Evolutionary conservation across 2,888 invertebrate species (phyloP).

Genomic region (Pecten maximus): DNA sequence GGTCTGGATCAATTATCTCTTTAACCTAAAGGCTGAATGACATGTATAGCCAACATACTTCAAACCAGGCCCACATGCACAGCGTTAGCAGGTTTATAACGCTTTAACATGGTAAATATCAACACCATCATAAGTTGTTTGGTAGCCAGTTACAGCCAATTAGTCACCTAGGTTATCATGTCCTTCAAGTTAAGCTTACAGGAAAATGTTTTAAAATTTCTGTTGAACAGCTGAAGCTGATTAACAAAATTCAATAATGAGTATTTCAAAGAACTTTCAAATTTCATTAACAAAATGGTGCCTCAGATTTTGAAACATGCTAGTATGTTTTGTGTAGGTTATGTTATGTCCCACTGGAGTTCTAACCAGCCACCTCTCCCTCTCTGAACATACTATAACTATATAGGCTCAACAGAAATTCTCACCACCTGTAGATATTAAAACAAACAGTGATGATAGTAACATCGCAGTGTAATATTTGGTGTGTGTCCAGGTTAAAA

Average conservation of each 20-base stretch:
- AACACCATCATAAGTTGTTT: background rate
- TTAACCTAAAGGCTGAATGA: background rate
- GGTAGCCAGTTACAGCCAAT: background rate
- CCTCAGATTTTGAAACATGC: too few relatives aligned
- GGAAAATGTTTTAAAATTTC: background rate
- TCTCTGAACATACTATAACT: too few relatives aligned
- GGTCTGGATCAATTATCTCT: background rate
- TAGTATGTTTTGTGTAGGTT: too few relatives aligned
- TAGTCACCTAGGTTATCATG: background rate
- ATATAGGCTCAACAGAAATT: too few relatives aligned
- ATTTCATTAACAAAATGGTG: background rate
- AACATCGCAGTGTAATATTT: too few relatives aligned
- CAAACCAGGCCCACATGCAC: background rate
- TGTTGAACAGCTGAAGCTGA: background rate
- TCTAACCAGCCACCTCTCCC: too few relatives aligned
- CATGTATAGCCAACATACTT: slow-evolving; percentile 8
- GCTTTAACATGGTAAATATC: background rate
- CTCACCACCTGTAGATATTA: too few relatives aligned
- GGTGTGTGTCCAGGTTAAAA: too few relatives aligned
- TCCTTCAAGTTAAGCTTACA: background rate
- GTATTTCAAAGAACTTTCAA: too few relatives aligned
- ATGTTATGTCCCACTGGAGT: too few relatives aligned
- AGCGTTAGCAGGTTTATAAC: background rate
- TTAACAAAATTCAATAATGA: background rate
- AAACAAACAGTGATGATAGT: too few relatives aligned